Percentiles rank a stretch among this genome's conserved stretches.
phyloP scores from a whole-genome alignment of 1,140 invertebrate genomes.

The Neotoxoptera formosana region DNA sequence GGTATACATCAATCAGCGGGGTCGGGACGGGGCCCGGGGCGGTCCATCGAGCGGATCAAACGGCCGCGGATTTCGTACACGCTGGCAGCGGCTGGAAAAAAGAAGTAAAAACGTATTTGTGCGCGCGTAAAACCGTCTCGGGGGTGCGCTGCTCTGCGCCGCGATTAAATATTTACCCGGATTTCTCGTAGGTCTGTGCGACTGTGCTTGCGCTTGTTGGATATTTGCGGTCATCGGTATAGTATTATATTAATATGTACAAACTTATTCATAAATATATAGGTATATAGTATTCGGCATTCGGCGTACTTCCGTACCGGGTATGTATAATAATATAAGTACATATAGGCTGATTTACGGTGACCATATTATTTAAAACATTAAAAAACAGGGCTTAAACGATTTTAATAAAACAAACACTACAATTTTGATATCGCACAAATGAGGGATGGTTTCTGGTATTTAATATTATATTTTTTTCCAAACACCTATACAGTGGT shows the following conservation, averaged over 20 bases:
- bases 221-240: background rate
- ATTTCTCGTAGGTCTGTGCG: background rate
- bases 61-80: background rate
- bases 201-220: background rate
- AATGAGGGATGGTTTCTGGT: background rate
- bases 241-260: background rate
- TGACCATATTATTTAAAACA: no score
- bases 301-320: no score
- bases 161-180: constrained; percentile 25
- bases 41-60: constrained; percentile 11
- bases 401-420: no score
- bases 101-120: background rate
- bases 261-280: background rate
- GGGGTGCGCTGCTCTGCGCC: background rate
- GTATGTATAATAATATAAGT: background rate
- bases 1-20: constrained; percentile 1
- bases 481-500: no score
- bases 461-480: background rate
- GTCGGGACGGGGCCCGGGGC: background rate
- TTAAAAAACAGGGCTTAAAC: no score
- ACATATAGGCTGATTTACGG: background rate
- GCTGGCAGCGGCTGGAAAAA: background rate
- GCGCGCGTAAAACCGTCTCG: constrained; percentile 9
- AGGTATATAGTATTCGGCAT: background rate
- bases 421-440: no score